Conservation (phyloP, 2,113 vertebrate genomes). For the Saccopteryx leptura region DNA sequence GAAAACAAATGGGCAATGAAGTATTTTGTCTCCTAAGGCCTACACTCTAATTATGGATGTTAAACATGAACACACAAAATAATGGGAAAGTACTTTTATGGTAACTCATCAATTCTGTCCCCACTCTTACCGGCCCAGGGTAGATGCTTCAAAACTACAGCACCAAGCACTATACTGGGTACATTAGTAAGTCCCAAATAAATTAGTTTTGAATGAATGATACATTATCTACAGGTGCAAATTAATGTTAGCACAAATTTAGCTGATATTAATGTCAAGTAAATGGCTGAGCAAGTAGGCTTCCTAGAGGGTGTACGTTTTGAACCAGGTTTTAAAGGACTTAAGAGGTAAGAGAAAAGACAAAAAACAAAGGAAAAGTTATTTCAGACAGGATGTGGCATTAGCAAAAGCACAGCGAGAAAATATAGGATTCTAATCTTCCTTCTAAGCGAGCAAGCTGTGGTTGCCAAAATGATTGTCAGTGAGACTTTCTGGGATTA, state of each 20-base stretch:
- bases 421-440: background rate
- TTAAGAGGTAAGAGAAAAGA: constrained; percentile 37
- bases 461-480: background rate
- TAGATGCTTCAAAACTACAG: background rate
- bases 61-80: constrained; percentile 50
- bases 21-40: constrained; percentile 40
- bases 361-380: background rate
- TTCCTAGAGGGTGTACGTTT: constrained; percentile 11
- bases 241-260: constrained; percentile 4
- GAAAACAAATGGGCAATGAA: constrained; percentile 3
- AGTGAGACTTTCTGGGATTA: background rate
- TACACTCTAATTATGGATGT: background rate
- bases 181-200: background rate
- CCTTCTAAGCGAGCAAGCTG: background rate
- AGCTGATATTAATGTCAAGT: background rate
- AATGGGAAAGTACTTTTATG: constrained; percentile 7
- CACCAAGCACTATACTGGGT: background rate
- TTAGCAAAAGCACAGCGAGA: background rate
- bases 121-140: background rate
- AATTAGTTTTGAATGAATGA: constrained; percentile 38
- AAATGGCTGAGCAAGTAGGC: background rate
- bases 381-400: background rate
- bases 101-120: background rate
- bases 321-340: constrained; percentile 34
- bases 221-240: background rate